Evolutionary conservation across 2,113 vertebrate genomes (phyloP), one percentile per base, ranked within the genome.

Genomic region (Quiscalus mexicanus): DNA sequence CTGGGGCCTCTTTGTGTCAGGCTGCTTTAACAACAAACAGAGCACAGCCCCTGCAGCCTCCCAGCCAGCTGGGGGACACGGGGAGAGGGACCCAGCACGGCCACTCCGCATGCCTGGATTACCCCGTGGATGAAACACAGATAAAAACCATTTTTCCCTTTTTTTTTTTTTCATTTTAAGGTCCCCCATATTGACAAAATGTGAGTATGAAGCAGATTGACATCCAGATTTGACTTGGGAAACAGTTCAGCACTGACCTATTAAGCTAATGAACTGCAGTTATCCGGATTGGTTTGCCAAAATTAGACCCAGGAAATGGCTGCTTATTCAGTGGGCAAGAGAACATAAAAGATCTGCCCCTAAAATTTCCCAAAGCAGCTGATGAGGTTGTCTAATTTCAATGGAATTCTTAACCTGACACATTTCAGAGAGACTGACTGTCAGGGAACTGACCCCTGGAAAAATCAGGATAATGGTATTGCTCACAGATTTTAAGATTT

Each of bases 21-120:
- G 59, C 53, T 92, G 90, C 45, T 96, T 90, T 86, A 96, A 93
- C 90, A 96, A 94, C 90, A 95, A 96, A 88, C 95, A 92, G 27
- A 67, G 65, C 86, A 25, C 75, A 84, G 83, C 76, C 94, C 92
- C 95, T 86, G 92, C 63, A 96, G 92, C 92, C 45, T 25, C 92
- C 50, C 25, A 31, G 18, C 70, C 88, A 60, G 65, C 4, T 0
- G 1, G 41, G 69, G 47, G 74, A 67, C n/a, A 45, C 20, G 3
- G 53, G 33, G 44, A 89, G 50, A 92, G 45, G 64, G 21, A 58
- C 37, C 45, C 0, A 0, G 82, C 90, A 87, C 2, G 0, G 80
- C 75, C 67, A 33, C 63, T 71, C 41, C 47, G 65, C 60, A 19
- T 39, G 83, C 83, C 83, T 74, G 85, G 28, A 45, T 83, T 73